Evolutionary conservation across 2,888 invertebrate species (phyloP), one percentile per base, ranked within the genome.

Genomic region (Epirrhoe tristata): DNA sequence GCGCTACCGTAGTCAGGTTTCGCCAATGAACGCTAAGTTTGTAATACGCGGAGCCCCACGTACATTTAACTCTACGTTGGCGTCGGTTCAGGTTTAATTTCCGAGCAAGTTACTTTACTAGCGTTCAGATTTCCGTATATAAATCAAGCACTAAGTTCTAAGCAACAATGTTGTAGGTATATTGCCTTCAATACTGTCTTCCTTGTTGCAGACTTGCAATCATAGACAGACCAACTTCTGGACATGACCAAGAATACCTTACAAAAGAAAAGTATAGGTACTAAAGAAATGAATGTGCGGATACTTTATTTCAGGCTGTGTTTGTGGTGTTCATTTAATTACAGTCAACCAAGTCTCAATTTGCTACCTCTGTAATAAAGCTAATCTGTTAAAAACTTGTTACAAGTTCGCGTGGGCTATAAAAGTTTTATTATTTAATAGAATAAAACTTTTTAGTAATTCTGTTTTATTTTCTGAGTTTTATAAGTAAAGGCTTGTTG

Each of bases 61-160:
- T 56, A 52, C 51, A 56, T 60, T 60, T 61, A 59, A 56, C 14
- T 66, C 52, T 36, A 55, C 51, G 60, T 48, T 48, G 52, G 52
- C 46, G 50, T 54, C 58, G 46, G 43, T 55, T 43, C 54, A 0
- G 51, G 67, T 67, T 63, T 67, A 63, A 67, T 63, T 67, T 59
- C 50, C 52, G 52, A 63, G 56, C 63, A 51, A 58, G 51, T 58
- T 52, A 63, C 61, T 62, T 66, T 53, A 48, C 48, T 43, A 34
- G 51, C 51, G 58, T 52, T 56, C 55, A 63, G 62, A 67, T 59
- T 63, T 67, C 63, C 58, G 51, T 63, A 52, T 56, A 65, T 58
- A 58, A 65, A 65, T 60, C 50, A 65, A 65, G 56, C 46, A 36
- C 58, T 46, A 64, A 64, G 54, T 65, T 60, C 43, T 43, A 36